phyloP scores from a whole-genome alignment of 2,888 invertebrate species.

The Gryllus longicercus region DNA sequence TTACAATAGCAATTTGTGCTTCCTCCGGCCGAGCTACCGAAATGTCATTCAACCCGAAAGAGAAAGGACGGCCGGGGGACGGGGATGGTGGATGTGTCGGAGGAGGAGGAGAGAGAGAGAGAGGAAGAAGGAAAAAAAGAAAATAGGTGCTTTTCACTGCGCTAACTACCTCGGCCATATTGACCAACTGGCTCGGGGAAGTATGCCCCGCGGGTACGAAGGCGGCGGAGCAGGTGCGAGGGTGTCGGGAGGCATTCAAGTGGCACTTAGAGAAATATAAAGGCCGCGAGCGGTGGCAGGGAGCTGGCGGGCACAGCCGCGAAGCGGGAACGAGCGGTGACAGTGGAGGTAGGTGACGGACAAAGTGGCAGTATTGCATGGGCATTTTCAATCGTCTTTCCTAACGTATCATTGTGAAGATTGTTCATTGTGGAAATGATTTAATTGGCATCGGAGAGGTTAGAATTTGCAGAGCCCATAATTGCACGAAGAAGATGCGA shows the following conservation, averaged over 20 bases:
- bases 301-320: too few relatives aligned
- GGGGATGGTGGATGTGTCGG: neutral
- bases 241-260: neutral
- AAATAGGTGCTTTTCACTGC: conserved; percentile 6
- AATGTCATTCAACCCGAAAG: neutral
- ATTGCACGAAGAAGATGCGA: too few relatives aligned
- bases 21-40: neutral
- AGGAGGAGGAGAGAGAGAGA: neutral
- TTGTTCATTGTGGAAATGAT: too few relatives aligned
- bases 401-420: too few relatives aligned
- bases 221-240: neutral
- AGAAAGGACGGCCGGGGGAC: neutral
- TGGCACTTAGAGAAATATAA: conserved; percentile 7
- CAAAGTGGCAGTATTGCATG: too few relatives aligned
- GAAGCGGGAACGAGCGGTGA: too few relatives aligned
- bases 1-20: neutral
- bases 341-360: too few relatives aligned
- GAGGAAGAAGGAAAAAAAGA: neutral
- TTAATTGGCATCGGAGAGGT: too few relatives aligned
- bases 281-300: neutral
- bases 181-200: conserved; percentile 9
- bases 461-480: too few relatives aligned
- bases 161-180: conserved; percentile 4
- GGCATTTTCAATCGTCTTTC: too few relatives aligned
- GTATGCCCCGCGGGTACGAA: neutral